Evolutionary conservation across 2,888 invertebrate genomes (phyloP).

Genomic region (Apodemia duryi): DNA sequence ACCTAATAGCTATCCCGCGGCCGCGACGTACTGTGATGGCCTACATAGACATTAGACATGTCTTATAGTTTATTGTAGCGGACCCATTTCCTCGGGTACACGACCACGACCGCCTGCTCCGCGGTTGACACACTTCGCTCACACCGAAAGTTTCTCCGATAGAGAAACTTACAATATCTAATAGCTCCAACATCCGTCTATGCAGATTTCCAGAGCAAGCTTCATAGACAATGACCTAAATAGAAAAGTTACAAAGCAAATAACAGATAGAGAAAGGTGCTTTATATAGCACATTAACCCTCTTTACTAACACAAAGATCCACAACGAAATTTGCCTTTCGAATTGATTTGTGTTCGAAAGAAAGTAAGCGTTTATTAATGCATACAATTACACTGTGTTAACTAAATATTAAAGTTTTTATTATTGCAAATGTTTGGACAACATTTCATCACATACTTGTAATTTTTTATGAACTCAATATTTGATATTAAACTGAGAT

Average conservation of each 20-base stretch:
- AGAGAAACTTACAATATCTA: conserved; percentile 75
- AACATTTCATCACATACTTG: too few relatives aligned
- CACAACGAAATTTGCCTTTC: not conserved
- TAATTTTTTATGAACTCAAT: too few relatives aligned
- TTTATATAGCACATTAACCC: conserved; percentile 39
- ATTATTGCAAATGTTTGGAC: too few relatives aligned
- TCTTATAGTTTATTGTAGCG: conserved; percentile 67
- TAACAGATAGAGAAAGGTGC: conserved; percentile 47
- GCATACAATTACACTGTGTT: too few relatives aligned
- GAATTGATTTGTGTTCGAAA: conserved; percentile 61
- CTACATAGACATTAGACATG: conserved; percentile 73
- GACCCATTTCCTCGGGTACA: conserved; percentile 73
- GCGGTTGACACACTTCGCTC: conserved; percentile 66
- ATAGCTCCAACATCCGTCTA: conserved; percentile 74
- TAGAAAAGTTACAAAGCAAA: conserved; percentile 55
- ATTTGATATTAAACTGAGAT: too few relatives aligned
- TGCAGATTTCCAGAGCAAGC: conserved; percentile 76
- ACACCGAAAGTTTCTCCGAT: conserved; percentile 74
- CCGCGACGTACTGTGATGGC: conserved; percentile 51
- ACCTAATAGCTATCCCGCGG: conserved; percentile 45
- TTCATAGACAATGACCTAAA: conserved; percentile 65
- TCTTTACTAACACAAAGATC: conserved; percentile 6
- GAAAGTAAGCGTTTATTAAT: too few relatives aligned
- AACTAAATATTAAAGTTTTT: too few relatives aligned
- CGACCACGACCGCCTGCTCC: conserved; percentile 51